Percentiles rank a stretch among this genome's conserved stretches.
Conservation (phyloP, 2,888 invertebrate genomes). For the Muschampia plurimacula region DNA sequence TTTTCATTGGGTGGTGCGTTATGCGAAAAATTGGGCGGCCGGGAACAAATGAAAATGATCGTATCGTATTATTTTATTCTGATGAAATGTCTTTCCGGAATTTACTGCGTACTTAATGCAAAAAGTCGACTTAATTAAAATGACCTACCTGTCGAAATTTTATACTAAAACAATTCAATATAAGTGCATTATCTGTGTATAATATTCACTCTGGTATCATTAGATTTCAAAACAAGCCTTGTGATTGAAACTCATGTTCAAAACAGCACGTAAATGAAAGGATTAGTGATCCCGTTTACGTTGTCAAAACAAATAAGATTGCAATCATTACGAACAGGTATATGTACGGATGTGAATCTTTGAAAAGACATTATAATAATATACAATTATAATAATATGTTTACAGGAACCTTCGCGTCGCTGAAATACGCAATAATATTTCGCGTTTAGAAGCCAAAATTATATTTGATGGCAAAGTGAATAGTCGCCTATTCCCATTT, state of each 20-base stretch:
- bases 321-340: neutral
- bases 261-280: conserved; percentile 16
- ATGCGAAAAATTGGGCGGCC: conserved; percentile 83
- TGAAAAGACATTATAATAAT: conserved; percentile 17
- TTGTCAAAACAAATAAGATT: conserved; percentile 14
- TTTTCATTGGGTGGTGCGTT: conserved; percentile 82
- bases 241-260: neutral
- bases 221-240: neutral
- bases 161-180: neutral
- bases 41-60: conserved; percentile 81
- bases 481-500: conserved; percentile 81
- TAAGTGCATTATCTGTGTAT: neutral
- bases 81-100: conserved; percentile 68
- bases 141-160: neutral
- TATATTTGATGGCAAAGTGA: conserved; percentile 79
- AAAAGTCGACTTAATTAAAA: conserved; percentile 37
- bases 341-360: neutral
- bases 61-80: conserved; percentile 72
- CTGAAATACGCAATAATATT: conserved; percentile 71
- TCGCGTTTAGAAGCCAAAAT: conserved; percentile 79
- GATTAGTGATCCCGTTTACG: conserved; percentile 5
- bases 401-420: conserved; percentile 38
- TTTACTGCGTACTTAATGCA: conserved; percentile 39
- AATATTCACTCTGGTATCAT: neutral
- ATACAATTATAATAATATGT: conserved; percentile 11